Base-by-base conservation (phyloP, 2,888 invertebrate species). In the Ashinkailepas kermadecensis region DNA sequence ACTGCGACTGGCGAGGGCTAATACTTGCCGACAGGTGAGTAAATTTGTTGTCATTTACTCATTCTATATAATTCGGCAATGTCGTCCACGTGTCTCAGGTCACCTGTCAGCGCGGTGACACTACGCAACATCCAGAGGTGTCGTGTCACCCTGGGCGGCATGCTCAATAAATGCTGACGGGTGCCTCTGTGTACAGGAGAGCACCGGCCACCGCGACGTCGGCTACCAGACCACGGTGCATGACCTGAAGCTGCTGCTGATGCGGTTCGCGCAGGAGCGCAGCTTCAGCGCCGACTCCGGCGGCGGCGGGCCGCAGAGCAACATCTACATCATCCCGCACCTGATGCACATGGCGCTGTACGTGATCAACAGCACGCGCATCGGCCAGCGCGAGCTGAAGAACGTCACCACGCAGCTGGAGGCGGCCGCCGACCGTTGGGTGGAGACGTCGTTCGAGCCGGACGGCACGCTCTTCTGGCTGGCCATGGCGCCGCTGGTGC, bases 281-380 rank as follows among this genome's bases (percentile, higher is more conserved):
- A 95, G 95, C 83, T 99, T 99, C 90, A 97, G 97, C 87, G 97
- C 97, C 87, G 98, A 99, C 89, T 96, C 97, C 3, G 97, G 98
- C 25, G 99, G 96, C 84, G 96, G 96, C 85, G 98, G 97, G 1
- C 95, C 97, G 21, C 96, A 97, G 86, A 97, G 97, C 84, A 98
- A 98, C 89, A 94, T 98, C 93, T 96, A 98, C 89, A 92, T 99
- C 86, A 92, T 97, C 84, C 98, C 98, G 13, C 97, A 97, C 87
- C 90, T 98, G 82, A 90, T 95, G 84, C 97, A 98, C 88, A 96
- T 96, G 91, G 95, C 96, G 39, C 92, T 98, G 25, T 98, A 98
- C 88, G 94, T 96, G 84, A 92, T 96, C 85, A 95, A 97, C 87
- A 88, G 88, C 18, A 89, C 89, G 10, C 85, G 89, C 65, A 87